Percentiles rank a stretch among this genome's conserved stretches.
These are phyloP conservation scores for Tenebrio molitor DNA, from an alignment of 1,140 invertebrate genomes.

Conservation along the genomic window DNA sequence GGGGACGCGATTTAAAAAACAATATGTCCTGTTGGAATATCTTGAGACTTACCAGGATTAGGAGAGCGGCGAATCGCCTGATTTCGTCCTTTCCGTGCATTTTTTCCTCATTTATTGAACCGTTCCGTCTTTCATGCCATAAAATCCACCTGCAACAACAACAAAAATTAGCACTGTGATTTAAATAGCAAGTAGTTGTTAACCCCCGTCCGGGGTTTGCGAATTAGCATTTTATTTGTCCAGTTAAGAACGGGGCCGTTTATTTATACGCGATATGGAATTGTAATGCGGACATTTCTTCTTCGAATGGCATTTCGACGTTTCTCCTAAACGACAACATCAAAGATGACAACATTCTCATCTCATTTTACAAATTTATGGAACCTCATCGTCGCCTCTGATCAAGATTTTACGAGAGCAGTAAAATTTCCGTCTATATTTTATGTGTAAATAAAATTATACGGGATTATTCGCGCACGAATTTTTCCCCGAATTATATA, in stretches of 20 bases:
- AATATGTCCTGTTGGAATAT: neutral
- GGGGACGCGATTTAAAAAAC: too few species aligned
- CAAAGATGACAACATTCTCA: constrained; percentile 17
- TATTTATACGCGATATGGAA: neutral
- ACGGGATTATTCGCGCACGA: constrained; percentile 32
- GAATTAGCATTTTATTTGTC: constrained; percentile 3
- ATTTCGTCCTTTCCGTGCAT: constrained; percentile 22
- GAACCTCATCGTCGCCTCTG: constrained; percentile 39
- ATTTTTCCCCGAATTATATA: constrained; percentile 3
- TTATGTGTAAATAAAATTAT: constrained; percentile 46
- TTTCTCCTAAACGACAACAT: constrained; percentile 29
- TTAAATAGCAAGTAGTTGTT: constrained; percentile 1
- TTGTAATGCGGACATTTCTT: constrained; percentile 1
- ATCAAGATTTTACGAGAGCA: constrained; percentile 41
- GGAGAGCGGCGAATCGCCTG: constrained; percentile 14
- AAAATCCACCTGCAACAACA: constrained; percentile 37
- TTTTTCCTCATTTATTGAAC: constrained; percentile 43
- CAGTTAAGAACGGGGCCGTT: neutral
- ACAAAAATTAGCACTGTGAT: constrained; percentile 8
- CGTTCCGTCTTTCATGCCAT: constrained; percentile 18
- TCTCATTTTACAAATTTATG: constrained; percentile 37
- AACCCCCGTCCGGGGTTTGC: neutral
- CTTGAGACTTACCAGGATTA: constrained; percentile 36
- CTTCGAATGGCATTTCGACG: constrained; percentile 4
- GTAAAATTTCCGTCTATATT: constrained; percentile 44